Conservation (phyloP, 2,888 invertebrate genomes). For the Caenorhabditis becei region DNA sequence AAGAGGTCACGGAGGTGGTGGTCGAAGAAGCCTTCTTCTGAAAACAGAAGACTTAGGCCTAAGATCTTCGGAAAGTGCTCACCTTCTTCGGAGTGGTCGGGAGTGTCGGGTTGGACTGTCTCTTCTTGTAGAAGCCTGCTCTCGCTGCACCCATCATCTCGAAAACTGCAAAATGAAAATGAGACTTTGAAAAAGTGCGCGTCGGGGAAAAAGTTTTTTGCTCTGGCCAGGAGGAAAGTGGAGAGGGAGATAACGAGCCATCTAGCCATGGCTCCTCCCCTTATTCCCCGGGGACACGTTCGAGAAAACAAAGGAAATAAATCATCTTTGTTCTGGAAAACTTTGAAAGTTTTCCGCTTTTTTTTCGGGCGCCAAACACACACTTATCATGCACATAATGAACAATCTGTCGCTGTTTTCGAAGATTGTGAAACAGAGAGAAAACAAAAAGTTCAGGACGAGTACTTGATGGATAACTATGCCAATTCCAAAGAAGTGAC, state of each 20-base stretch:
- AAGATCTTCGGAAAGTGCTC: neutral
- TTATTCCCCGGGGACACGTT: constrained; percentile 25
- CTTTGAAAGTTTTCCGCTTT: constrained; percentile 1
- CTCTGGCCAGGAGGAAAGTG: constrained; percentile 7
- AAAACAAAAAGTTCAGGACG: constrained; percentile 18
- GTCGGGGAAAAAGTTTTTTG: constrained; percentile 27
- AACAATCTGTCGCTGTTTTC: neutral
- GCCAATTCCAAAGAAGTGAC: neutral
- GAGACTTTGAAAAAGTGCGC: neutral
- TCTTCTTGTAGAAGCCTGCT: constrained; percentile 67
- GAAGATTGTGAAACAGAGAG: neutral
- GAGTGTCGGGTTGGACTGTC: constrained; percentile 42
- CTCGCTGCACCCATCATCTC: constrained; percentile 72
- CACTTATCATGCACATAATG: constrained; percentile 49
- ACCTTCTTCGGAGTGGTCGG: constrained; percentile 44
- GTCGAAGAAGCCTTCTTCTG: constrained; percentile 25
- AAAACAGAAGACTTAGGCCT: neutral
- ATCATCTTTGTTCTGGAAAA: constrained; percentile 48
- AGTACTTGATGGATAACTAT: neutral
- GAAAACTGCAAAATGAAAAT: constrained; percentile 48
- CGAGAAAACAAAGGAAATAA: constrained; percentile 50
- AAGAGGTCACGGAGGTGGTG: constrained; percentile 40
- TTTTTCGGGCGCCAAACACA: constrained; percentile 18
- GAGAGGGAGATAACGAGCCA: constrained; percentile 43
- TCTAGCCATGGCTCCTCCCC: constrained; percentile 2